Conservation (phyloP, 2,113 vertebrate species). For the Crotophaga sulcirostris region DNA sequence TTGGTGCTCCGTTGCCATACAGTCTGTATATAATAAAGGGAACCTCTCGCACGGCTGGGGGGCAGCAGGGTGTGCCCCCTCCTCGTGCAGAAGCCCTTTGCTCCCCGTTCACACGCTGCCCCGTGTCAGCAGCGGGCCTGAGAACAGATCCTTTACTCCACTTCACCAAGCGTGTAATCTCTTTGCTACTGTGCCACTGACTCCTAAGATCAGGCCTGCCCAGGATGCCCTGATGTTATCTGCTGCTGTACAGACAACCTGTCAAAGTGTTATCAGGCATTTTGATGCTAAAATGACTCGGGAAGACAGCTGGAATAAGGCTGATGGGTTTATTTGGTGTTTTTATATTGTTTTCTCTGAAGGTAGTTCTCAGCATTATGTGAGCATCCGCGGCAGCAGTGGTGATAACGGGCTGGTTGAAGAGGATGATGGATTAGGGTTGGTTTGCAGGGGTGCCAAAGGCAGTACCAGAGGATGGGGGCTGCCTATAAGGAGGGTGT, state of each 20-base stretch:
- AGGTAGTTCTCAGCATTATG: background rate
- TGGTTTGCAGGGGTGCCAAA: background rate
- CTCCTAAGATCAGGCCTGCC: background rate
- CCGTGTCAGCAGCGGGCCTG: too few relatives aligned
- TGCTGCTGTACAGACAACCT: background rate
- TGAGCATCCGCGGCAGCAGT: background rate
- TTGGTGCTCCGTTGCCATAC: fast-evolving
- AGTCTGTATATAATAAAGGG: background rate
- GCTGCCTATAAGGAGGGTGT: background rate
- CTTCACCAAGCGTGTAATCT: background rate
- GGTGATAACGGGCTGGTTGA: background rate
- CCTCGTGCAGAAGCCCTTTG: background rate
- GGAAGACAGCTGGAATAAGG: background rate
- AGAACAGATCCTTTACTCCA: background rate
- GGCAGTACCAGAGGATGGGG: background rate
- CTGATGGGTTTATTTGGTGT: background rate
- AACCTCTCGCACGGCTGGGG: background rate
- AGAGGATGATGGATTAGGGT: background rate
- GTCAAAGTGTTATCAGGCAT: conserved; percentile 6
- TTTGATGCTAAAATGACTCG: background rate
- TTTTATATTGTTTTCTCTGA: background rate
- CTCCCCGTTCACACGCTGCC: background rate
- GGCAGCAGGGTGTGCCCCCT: fast-evolving
- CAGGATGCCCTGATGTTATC: background rate
- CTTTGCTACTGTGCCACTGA: background rate